Evolutionary conservation across 2,113 vertebrate species (phyloP).

Genomic region (Dromas ardeola): DNA sequence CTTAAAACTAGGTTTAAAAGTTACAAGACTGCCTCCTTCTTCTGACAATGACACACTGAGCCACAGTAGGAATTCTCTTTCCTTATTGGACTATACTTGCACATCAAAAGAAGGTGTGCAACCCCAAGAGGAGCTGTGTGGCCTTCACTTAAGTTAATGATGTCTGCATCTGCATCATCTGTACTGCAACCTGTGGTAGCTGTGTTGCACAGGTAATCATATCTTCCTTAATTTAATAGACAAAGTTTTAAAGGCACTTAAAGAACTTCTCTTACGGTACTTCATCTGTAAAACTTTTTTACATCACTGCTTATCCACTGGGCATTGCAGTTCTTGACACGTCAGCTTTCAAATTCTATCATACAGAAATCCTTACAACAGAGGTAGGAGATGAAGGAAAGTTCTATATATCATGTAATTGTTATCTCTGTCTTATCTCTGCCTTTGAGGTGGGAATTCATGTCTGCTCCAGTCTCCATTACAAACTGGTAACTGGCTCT

Average conservation of each 20-base stretch:
- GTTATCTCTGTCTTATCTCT: neutral
- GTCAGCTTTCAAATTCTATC: neutral
- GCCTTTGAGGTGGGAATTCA: neutral
- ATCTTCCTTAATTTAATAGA: neutral
- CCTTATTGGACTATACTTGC: neutral
- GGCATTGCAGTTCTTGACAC: neutral
- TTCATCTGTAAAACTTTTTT: neutral
- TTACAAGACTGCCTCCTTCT: neutral
- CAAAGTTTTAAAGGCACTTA: neutral
- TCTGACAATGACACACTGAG: neutral
- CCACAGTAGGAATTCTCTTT: neutral
- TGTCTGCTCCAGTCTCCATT: neutral
- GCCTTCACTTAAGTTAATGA: neutral
- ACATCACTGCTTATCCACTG: neutral
- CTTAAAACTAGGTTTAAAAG: slow-evolving; percentile 29
- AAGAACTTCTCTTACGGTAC: neutral
- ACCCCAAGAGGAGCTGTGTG: neutral
- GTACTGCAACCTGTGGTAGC: neutral
- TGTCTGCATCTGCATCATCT: neutral
- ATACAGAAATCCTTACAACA: neutral
- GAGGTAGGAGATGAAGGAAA: neutral
- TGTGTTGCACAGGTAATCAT: neutral
- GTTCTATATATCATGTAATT: neutral
- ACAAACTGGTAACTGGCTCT: neutral
- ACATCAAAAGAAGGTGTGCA: neutral